Evolutionary conservation across 1,140 invertebrate genomes (phyloP).

Genomic region (Drosophila subobscura): DNA sequence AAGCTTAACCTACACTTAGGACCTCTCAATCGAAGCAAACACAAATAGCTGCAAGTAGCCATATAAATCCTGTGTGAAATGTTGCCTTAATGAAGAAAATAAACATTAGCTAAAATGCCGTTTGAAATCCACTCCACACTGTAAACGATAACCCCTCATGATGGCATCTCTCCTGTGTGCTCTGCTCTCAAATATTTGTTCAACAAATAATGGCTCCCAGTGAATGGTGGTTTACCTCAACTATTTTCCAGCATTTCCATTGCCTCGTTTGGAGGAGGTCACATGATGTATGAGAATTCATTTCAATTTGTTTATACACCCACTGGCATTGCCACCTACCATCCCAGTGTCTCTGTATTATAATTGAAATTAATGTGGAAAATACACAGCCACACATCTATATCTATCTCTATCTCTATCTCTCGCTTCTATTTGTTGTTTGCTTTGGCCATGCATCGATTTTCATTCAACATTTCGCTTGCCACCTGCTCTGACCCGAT

Average conservation of each 20-base stretch:
- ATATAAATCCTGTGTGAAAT: too few relatives aligned
- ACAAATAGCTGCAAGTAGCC: too few relatives aligned
- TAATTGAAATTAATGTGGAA: slow-evolving; percentile 47
- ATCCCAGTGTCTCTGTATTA: slow-evolving; percentile 18
- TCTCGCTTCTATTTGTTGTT: slow-evolving; percentile 1
- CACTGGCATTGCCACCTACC: not conserved
- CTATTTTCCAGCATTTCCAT: slow-evolving; percentile 14
- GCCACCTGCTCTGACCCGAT: slow-evolving; percentile 19
- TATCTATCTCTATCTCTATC: slow-evolving; percentile 7
- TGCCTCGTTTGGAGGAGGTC: slow-evolving; percentile 37
- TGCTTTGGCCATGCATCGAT: slow-evolving; percentile 29
- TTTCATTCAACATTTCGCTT: slow-evolving; percentile 38
- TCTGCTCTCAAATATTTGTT: too few relatives aligned
- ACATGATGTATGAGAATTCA: slow-evolving; percentile 48
- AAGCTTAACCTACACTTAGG: too few relatives aligned
- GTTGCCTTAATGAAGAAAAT: too few relatives aligned
- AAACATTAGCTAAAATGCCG: too few relatives aligned
- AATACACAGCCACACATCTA: slow-evolving; percentile 16
- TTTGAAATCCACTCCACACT: too few relatives aligned
- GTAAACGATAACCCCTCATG: too few relatives aligned
- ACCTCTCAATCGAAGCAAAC: too few relatives aligned
- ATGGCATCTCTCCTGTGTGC: too few relatives aligned
- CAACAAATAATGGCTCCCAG: too few relatives aligned
- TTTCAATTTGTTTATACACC: slow-evolving; percentile 42
- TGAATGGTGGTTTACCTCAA: not conserved